Base-by-base conservation (phyloP, 2,888 invertebrate genomes). In the Harmothoe impar region DNA sequence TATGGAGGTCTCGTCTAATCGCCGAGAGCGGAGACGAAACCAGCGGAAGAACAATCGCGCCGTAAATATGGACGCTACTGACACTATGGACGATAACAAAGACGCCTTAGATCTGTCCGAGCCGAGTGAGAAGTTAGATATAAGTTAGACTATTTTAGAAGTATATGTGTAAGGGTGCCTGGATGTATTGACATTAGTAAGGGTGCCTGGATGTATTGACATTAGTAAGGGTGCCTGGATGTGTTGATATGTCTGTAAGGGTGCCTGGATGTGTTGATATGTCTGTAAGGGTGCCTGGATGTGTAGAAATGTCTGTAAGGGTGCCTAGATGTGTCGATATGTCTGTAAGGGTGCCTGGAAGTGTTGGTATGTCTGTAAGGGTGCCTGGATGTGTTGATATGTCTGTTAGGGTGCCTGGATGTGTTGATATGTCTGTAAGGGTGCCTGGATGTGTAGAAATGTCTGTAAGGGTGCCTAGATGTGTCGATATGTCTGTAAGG, bases 1-100 rank as follows among this genome's bases (percentile, higher is more conserved):
- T 54, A 86, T 86, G 86, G 86, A 86, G n/a, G 86, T 81, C 10
- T 33, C 81, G 81, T 81, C 81, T 17, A 43, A 20, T 12, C 29
- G 77, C 29, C 0, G 81, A 35, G 43, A 35, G 7, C 33, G 81
- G 35, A 33, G 43, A 20, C 17, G 81, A 5, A 17, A 43, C 23
- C 33, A 43, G 23, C 33, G 43, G 0, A 17, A 33, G 17, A 81
- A 81, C 10, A 0, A 3, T 17, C 0, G 5, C 7, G n/a, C 12
- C 0, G 81, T 33, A 43, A 35, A 12, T 1, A 81, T 81, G 81
- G 81, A 81, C 35, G 33, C 81, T 0, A 17, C 5, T 33, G 43
- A 81, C 81, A 62, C 10, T 10, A 10, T 62, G 62, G 20, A 62
- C 62, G 15, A 20, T n/a, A 1, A 62, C 20, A n/a, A n/a, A 62